Base-by-base conservation (phyloP, 1,140 invertebrate species). In the Cardiocondyla obscurior region DNA sequence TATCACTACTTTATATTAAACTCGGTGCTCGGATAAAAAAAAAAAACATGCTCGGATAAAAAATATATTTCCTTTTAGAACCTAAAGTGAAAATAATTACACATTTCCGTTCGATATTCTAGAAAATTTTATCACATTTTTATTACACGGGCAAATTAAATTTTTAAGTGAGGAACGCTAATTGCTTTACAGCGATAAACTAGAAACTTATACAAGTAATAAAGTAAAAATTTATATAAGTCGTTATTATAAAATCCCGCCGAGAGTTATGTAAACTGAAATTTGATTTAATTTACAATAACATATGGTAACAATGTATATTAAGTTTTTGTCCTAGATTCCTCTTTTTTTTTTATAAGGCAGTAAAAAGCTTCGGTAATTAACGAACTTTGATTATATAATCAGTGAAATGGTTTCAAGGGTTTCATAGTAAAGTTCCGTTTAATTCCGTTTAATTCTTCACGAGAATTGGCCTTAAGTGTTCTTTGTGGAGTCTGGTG, bases 401-500 rank as follows among this genome's bases (percentile, higher is more conserved):
- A 79, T 69, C 62, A 79, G 62, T 42, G 74, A 67, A 69, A 79
- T 79, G 62, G 46, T 79, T 79, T 79, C 33, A 69, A 79, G 64
- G 74, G 36, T 79, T 77, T 79, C 62, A 46, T 67, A 77, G 44
- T 46, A 69, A 79, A 53, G 60, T 67, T 51, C 46, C 33, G 30
- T 65, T 79, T 79, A 79, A 79, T 79, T 79, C 62, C 33, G 30
- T 65, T 79, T 79, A 79, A 79, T 79, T 79, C 62, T 79, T 79
- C 62, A 55, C 25, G 62, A 77, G 46, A 69, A 79, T 79, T 79
- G 49, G 62, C 46, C 36, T 69, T 39, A 67, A 79, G 46, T 79
- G 33, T 79, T 79, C 62, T 69, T 69, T 55, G 62, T 69, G 25
- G 46, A 79, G 64, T 53, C 46, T 39, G 49, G 22, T 69, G 36